phyloP scores from a whole-genome alignment of 2,888 invertebrate genomes.

The Cephus runcator region DNA sequence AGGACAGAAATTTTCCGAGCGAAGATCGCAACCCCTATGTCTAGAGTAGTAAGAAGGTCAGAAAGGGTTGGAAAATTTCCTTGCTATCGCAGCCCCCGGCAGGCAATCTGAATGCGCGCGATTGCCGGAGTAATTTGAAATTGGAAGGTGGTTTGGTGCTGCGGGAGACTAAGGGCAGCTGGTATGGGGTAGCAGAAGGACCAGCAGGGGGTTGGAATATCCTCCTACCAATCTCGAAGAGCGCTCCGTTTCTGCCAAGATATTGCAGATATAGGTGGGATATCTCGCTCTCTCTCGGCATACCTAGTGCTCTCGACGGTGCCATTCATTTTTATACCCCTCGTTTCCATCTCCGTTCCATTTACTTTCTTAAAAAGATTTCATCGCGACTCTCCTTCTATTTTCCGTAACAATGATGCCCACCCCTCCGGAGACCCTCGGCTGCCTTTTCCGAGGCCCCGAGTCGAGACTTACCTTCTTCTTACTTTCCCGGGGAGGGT shows the following conservation, averaged over 20 bases:
- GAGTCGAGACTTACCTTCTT: slow-evolving; percentile 18
- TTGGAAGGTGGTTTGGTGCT: background rate
- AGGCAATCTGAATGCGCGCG: background rate
- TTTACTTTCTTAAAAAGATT: slow-evolving; percentile 49
- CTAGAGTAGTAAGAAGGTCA: background rate
- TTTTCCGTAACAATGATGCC: slow-evolving; percentile 47
- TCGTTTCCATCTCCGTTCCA: slow-evolving; percentile 45
- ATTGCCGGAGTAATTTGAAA: background rate
- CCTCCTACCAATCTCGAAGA: background rate
- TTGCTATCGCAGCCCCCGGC: background rate
- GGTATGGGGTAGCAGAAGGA: background rate
- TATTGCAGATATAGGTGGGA: background rate
- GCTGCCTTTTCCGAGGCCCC: slow-evolving; percentile 6
- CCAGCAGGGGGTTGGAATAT: background rate
- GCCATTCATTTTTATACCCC: slow-evolving; percentile 45
- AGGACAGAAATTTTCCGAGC: background rate
- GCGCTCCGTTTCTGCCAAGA: background rate
- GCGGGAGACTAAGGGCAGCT: background rate
- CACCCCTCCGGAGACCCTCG: slow-evolving; percentile 12
- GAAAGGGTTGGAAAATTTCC: background rate
- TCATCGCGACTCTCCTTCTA: slow-evolving; percentile 40
- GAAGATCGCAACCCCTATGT: background rate
- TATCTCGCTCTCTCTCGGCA: background rate
- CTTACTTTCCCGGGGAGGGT: background rate
- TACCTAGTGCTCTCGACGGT: slow-evolving; percentile 15